Base-by-base conservation (phyloP, 2,888 invertebrate species). In the Protodeltote pygarga region DNA sequence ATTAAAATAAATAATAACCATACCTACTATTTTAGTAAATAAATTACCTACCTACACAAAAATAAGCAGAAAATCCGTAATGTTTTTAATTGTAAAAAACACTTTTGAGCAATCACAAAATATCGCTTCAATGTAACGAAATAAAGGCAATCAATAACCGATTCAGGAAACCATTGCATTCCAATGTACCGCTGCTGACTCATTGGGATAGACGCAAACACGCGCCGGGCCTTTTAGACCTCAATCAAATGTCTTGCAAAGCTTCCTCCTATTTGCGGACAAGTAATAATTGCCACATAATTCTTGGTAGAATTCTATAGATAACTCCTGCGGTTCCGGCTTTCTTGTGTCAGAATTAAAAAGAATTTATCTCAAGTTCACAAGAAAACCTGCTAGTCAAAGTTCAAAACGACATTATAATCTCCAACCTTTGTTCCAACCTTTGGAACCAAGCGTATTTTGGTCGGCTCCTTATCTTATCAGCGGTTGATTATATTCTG, bases 151-250 rank as follows among this genome's bases (percentile, higher is more conserved):
- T 73, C 65, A 65, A 28, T 60, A 65, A 59, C 65, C 73, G 67
- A 71, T 71, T 73, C 85, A 86, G 89, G 89, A 89, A 86, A 80
- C 81, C 68, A 73, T 71, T 52, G 75, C 87, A 88, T 89, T 86
- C 88, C 85, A 45, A 67, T 57, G 68, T 59, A 53, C 51, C 54
- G 59, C 52, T 53, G 59, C 52, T 79, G 78, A 81, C 67, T 80
- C 78, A 77, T 40, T 37, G 40, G 53, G 50, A 53, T 54, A 57
- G 39, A 33, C 46, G 31, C 41, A 31, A 38, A 47, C 44, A 48
- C 53, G 35, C 55, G 53, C 46, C 34, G 33, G 25, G 53, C 31
- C 53, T 68, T 49, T 51, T 14, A 42, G 46, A 55, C 65, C 57
- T 57, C 57, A 54, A 63, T 65, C 66, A 66, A 62, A 61, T 42